These are phyloP conservation scores for Indicator indicator DNA, from an alignment of 2,113 vertebrate species.

Conservation along the genomic window DNA sequence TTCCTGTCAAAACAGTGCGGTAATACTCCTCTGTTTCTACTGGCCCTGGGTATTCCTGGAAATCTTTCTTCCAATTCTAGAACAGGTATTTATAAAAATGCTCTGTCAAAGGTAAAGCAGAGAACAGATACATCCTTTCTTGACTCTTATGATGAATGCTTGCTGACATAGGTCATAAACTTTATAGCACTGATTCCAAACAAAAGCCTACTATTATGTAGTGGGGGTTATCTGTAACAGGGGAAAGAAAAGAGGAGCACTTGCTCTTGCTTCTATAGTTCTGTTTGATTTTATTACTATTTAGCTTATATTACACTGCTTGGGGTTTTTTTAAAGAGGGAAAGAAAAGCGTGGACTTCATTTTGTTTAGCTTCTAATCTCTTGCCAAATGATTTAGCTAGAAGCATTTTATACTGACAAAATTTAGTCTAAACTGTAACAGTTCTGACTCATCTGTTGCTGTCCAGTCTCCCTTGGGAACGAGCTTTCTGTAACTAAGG, in stretches of 20 bases:
- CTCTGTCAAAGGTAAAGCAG: background rate
- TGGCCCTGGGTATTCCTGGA: background rate
- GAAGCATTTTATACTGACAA: conserved; percentile 16
- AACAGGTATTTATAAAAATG: background rate
- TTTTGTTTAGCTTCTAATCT: conserved; percentile 57
- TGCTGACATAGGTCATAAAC: conserved; percentile 14
- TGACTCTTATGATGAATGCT: background rate
- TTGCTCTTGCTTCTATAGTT: background rate
- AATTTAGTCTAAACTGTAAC: background rate
- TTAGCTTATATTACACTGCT: background rate
- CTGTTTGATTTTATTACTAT: background rate
- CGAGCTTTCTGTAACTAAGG: background rate
- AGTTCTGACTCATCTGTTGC: conserved; percentile 27
- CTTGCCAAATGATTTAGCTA: conserved; percentile 50
- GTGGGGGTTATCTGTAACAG: background rate
- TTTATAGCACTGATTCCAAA: background rate
- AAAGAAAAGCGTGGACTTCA: background rate
- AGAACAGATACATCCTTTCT: background rate
- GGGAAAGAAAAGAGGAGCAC: background rate
- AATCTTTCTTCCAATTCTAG: background rate
- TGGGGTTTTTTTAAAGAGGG: background rate
- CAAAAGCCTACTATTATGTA: background rate
- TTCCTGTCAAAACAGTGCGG: background rate
- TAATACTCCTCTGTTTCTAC: background rate
- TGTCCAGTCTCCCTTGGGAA: background rate